Conservation (phyloP, 1,140 invertebrate genomes). For the Ruditapes philippinarum region DNA sequence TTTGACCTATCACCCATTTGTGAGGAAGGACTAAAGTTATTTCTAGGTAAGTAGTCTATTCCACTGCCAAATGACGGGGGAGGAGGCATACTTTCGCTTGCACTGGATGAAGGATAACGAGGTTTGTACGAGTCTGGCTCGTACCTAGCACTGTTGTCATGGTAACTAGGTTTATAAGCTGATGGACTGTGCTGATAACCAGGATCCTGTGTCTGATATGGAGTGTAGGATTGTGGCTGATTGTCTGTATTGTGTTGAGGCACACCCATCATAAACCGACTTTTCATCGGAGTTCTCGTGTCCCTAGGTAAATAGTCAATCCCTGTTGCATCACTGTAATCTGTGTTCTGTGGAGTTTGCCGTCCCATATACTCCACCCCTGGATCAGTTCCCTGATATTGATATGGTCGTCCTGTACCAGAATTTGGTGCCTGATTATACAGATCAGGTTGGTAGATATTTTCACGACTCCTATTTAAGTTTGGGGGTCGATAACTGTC, state of each 20-base stretch:
- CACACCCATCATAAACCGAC: constrained; percentile 40
- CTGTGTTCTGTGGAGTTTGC: constrained; percentile 41
- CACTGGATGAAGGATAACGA: constrained; percentile 9
- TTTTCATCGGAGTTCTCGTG: constrained; percentile 46
- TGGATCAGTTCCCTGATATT: constrained; percentile 12
- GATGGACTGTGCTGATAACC: neutral
- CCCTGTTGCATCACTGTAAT: constrained; percentile 50
- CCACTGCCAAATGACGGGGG: constrained; percentile 13
- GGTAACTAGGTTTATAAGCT: neutral
- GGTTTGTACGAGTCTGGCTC: neutral
- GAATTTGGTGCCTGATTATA: neutral
- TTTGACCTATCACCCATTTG: neutral
- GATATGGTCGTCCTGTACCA: constrained; percentile 4
- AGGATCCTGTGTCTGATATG: constrained; percentile 4
- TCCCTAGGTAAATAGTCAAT: constrained; percentile 52
- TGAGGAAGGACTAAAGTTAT: neutral
- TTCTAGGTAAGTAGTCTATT: constrained; percentile 48
- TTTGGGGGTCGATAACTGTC: constrained; percentile 35
- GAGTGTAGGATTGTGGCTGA: neutral
- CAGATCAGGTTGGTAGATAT: constrained; percentile 27
- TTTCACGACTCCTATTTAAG: constrained; percentile 3
- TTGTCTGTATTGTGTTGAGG: neutral
- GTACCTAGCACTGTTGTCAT: constrained; percentile 33
- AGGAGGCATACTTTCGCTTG: constrained; percentile 17
- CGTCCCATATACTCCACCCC: constrained; percentile 59